phyloP scores from a whole-genome alignment of 2,797 vertebrate genomes.

The Malacoctenus gilli region DNA sequence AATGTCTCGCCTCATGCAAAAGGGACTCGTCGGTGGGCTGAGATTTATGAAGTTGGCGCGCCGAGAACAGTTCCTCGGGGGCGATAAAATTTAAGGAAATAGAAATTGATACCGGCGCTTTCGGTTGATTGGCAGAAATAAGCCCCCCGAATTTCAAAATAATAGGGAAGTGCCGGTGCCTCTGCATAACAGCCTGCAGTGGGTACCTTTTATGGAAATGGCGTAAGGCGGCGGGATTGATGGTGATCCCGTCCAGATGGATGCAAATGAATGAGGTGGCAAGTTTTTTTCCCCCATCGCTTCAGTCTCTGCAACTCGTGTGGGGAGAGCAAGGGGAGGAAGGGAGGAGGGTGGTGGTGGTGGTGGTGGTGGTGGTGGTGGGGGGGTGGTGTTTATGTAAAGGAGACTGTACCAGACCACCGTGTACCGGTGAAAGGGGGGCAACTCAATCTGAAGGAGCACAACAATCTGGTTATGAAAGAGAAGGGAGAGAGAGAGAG shows the following conservation, averaged over 20 bases:
- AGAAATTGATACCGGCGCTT: constrained; percentile 17
- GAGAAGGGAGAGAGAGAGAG: not conserved
- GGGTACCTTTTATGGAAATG: constrained; percentile 39
- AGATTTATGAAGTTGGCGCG: constrained; percentile 20
- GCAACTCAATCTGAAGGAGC: constrained; percentile 27
- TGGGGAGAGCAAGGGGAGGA: constrained; percentile 6
- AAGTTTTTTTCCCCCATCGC: constrained; percentile 31
- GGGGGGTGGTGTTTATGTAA: constrained; percentile 25
- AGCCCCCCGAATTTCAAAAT: constrained; percentile 2
- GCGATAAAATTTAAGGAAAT: constrained; percentile 9
- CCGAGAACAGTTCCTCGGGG: constrained; percentile 1
- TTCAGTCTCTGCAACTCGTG: not conserved
- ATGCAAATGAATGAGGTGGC: constrained; percentile 34
- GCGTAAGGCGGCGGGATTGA: constrained; percentile 39
- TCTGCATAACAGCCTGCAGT: constrained; percentile 24
- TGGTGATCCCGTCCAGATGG: constrained; percentile 49
- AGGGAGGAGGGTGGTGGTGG: too few species aligned
- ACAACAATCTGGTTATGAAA: too few species aligned
- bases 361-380: too few species aligned
- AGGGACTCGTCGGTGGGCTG: not conserved
- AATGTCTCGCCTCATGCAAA: constrained; percentile 18
- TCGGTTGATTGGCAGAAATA: constrained; percentile 32
- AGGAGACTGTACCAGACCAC: constrained; percentile 29
- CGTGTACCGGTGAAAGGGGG: constrained; percentile 15
- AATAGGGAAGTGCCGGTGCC: constrained; percentile 28